phyloP scores from a whole-genome alignment of 1,140 invertebrate species.

The Cheumatopsyche charites region DNA sequence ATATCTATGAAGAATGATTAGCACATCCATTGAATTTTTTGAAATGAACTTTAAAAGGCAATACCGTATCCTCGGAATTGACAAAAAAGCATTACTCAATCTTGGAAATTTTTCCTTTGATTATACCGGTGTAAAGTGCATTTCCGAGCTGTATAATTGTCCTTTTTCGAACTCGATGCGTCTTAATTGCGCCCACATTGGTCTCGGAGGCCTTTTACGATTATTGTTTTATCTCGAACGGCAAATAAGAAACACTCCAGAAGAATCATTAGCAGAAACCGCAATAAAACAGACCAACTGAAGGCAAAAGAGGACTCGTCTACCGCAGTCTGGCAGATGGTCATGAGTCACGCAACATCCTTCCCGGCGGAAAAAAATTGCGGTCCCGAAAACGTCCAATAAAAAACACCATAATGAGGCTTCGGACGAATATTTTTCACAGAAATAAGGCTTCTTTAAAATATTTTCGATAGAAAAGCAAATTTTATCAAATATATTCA shows the following conservation, averaged over 20 bases:
- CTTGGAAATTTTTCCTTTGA: too few relatives aligned
- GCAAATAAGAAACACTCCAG: slow-evolving; percentile 1
- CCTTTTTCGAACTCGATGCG: background rate
- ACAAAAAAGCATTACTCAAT: background rate
- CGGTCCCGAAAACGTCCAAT: background rate
- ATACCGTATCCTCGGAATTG: background rate
- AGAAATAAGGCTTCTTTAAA: background rate
- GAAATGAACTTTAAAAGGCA: too few relatives aligned
- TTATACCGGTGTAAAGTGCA: too few relatives aligned
- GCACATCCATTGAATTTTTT: too few relatives aligned
- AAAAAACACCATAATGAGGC: background rate
- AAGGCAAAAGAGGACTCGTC: slow-evolving; percentile 5
- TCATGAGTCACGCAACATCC: slow-evolving; percentile 27
- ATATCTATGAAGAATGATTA: too few relatives aligned
- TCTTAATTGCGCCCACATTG: slow-evolving; percentile 18
- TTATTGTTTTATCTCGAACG: slow-evolving; percentile 27
- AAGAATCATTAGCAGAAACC: slow-evolving; percentile 23
- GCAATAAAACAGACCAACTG: slow-evolving; percentile 17
- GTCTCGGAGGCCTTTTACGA: slow-evolving; percentile 19
- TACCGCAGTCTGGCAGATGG: background rate
- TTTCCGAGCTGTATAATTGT: background rate
- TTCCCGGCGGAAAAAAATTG: background rate
- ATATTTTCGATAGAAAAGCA: background rate
- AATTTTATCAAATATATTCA: background rate
- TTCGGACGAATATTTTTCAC: too few relatives aligned